Conservation (phyloP, 2,888 invertebrate genomes). For the Piscicola geometra region DNA sequence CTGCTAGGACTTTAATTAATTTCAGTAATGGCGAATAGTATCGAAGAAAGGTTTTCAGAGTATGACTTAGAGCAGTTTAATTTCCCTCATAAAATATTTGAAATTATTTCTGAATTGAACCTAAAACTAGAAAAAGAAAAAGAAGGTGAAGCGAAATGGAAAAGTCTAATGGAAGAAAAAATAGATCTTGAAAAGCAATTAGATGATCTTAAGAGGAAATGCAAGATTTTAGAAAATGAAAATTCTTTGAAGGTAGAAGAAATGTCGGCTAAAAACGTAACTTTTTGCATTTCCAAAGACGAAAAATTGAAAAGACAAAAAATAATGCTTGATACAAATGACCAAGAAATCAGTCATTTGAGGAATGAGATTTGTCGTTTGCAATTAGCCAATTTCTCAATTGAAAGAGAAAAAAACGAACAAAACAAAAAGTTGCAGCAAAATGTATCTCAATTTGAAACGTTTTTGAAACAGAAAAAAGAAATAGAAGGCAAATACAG, state of each 20-base stretch:
- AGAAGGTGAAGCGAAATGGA: conserved; percentile 7
- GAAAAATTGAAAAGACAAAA: conserved; percentile 25
- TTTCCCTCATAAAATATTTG: conserved; percentile 23
- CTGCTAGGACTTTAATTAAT: background rate
- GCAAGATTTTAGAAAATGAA: conserved; percentile 19
- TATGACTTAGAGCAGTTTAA: conserved; percentile 8
- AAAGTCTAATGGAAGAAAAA: conserved; percentile 13
- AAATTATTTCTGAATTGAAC: conserved; percentile 21
- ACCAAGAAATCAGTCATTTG: conserved; percentile 15
- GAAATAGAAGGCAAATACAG: conserved; percentile 13
- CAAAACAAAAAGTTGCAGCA: conserved; percentile 19
- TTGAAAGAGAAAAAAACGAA: conserved; percentile 14
- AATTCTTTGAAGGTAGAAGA: conserved; percentile 17
- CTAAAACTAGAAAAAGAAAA: conserved; percentile 12
- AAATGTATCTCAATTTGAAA: background rate
- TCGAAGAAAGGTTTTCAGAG: background rate
- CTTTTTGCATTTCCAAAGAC: conserved; percentile 11
- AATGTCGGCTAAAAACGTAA: background rate
- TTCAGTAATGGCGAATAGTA: background rate
- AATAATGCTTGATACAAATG: conserved; percentile 24
- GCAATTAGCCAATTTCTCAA: conserved; percentile 7
- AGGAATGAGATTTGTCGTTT: conserved; percentile 23
- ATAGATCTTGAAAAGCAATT: conserved; percentile 8
- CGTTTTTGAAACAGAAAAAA: conserved; percentile 16
- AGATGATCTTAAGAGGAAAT: conserved; percentile 23